Evolutionary conservation across 2,888 invertebrate species (phyloP), one percentile per base, ranked within the genome.

Genomic region (Cenopis cana): DNA sequence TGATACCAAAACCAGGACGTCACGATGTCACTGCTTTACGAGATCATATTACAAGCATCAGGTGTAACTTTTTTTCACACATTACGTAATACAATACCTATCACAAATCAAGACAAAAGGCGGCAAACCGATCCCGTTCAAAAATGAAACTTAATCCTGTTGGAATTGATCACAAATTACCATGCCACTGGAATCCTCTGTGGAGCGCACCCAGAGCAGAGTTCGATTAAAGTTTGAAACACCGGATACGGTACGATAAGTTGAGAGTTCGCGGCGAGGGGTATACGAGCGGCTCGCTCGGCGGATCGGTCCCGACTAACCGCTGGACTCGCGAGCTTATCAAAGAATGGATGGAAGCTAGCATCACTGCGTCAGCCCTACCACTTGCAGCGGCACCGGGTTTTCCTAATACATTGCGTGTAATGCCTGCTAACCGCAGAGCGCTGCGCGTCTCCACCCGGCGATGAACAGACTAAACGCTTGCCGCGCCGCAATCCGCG

Each of bases 41-140:
- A 49, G 12, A 65, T 70, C 54, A 60, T 17, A 49, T 70, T 70
- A 54, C 66, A 70, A 54, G 36, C 56, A 24, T 41, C 41, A 73
- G 75, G 74, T 62, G 62, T 54, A 76, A 75, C 74, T 74, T 73
- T 76, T 76, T 76, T 66, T 75, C 74, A 78, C 60, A 82, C 77
- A 85, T 85, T 86, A 86, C 86, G 85, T 85, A 87, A 90, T 90
- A 89, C 89, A 79, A 88, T 90, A 91, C 90, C 90, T 82, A 87
- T 83, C 80, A 81, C 82, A 83, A 82, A 81, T 75, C 76, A 84
- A 86, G 83, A 86, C 83, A 88, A 87, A 82, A 83, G 83, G 83
- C 86, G 85, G 82, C 81, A 77, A 80, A 79, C 80, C 81, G 86
- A 83, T 81, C 83, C 86, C 85, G 80, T 82, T 79, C 80, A 68